phyloP scores from a whole-genome alignment of 2,797 vertebrate genomes.

The Antennarius maculatus region DNA sequence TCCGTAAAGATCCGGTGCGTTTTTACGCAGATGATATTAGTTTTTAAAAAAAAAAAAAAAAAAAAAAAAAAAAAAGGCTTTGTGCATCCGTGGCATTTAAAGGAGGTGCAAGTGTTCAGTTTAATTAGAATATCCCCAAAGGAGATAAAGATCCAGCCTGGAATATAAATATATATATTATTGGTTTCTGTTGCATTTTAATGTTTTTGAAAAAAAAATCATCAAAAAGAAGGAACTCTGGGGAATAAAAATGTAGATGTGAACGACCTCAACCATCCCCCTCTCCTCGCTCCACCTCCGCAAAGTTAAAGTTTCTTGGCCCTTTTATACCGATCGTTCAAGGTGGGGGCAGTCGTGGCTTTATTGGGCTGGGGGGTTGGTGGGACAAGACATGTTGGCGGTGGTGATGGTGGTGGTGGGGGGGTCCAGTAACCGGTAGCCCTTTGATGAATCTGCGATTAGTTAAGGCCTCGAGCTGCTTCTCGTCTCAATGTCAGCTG shows the following conservation, averaged over 20 bases:
- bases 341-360: no score
- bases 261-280: conserved; percentile 33
- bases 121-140: neutral
- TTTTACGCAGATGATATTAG: neutral
- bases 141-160: no score
- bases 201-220: neutral
- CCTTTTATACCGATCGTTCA: no score
- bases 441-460: no score
- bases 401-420: no score
- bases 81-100: neutral
- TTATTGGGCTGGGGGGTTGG: no score
- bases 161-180: no score
- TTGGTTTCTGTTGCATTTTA: no score
- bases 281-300: conserved; percentile 5
- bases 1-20: neutral
- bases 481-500: no score
- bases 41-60: neutral
- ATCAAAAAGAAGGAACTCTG: neutral
- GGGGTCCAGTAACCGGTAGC: no score
- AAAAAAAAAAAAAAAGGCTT: neutral
- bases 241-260: conserved; percentile 31
- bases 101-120: neutral
- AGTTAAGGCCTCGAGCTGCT: no score
- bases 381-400: no score
- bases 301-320: conserved; percentile 16